These are phyloP conservation scores for Sycophaga agraensis DNA, from an alignment of 1,140 invertebrate species.

Conservation along the genomic window DNA sequence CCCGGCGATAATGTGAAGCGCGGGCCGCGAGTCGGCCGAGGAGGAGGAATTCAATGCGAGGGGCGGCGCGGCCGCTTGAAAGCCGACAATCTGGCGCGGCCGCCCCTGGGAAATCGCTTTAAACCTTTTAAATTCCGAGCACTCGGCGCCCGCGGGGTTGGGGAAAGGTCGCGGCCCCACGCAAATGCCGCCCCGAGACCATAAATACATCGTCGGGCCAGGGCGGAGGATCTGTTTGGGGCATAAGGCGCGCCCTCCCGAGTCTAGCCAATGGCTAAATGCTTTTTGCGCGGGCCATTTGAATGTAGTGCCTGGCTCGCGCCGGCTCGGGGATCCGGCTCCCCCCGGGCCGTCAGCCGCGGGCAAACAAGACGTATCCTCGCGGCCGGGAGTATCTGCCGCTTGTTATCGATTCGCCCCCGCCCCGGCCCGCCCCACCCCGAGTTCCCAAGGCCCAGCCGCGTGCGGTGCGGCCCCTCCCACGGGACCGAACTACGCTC, in stretches of 20 bases:
- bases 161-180: constrained; percentile 10
- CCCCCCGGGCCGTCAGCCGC: no score
- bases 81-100: constrained; percentile 40
- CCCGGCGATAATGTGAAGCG: not conserved
- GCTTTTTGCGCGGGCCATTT: constrained; percentile 59
- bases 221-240: constrained; percentile 55
- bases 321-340: not conserved
- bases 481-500: no score
- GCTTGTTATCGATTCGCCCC: no score
- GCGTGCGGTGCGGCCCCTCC: no score
- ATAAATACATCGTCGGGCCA: constrained; percentile 50
- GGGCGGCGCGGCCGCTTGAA: constrained; percentile 27
- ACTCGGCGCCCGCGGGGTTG: not conserved
- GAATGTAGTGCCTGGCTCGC: constrained; percentile 57
- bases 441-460: no score
- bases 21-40: constrained; percentile 19
- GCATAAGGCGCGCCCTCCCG: constrained; percentile 49
- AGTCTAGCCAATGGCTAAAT: constrained; percentile 59
- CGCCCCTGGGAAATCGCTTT: constrained; percentile 57
- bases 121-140: constrained; percentile 57
- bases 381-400: no score
- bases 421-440: no score
- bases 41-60: not conserved
- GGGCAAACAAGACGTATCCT: no score
- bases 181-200: constrained; percentile 32